phyloP scores from a whole-genome alignment of 35 echinoderm and acorn worm species.

The Patiria miniata region DNA sequence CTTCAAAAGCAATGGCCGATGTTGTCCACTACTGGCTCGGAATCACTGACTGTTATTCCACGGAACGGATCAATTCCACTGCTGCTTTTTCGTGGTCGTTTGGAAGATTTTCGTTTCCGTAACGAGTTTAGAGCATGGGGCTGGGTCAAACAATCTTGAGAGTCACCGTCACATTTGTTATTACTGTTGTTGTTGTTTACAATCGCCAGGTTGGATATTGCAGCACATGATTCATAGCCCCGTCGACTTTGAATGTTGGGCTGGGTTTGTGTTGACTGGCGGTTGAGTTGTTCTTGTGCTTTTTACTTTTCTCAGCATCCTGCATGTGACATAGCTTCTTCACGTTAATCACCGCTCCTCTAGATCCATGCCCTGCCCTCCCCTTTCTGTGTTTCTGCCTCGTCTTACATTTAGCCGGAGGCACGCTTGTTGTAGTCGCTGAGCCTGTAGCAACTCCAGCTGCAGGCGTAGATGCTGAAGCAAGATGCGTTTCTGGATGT shows the following conservation, averaged over 20 bases:
- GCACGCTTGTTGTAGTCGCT: not conserved
- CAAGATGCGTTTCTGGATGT: constrained; percentile 1
- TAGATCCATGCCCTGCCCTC: not conserved
- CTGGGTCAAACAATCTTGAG: too few relatives aligned
- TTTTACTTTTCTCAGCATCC: not conserved
- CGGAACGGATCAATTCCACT: too few relatives aligned
- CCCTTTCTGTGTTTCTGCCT: constrained; percentile 1
- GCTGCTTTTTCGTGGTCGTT: not conserved
- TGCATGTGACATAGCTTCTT: not conserved
- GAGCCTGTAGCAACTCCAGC: constrained; percentile 24
- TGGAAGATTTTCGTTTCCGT: not conserved
- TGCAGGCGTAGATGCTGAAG: not conserved
- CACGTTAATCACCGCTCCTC: not conserved
- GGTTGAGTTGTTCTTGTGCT: not conserved
- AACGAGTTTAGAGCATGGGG: not conserved
- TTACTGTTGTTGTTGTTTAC: not conserved
- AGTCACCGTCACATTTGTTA: not conserved
- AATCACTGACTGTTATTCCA: not conserved
- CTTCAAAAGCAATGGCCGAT: not conserved
- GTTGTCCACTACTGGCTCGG: not conserved
- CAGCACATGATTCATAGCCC: not conserved
- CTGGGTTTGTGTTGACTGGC: not conserved
- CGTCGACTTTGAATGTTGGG: not conserved
- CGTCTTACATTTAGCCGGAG: not conserved
- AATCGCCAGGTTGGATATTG: not conserved